A percentile compares a stretch with the other conserved stretches of the same genome.
Conservation (phyloP, 2,888 invertebrate genomes). For the Rotaria macrura region DNA sequence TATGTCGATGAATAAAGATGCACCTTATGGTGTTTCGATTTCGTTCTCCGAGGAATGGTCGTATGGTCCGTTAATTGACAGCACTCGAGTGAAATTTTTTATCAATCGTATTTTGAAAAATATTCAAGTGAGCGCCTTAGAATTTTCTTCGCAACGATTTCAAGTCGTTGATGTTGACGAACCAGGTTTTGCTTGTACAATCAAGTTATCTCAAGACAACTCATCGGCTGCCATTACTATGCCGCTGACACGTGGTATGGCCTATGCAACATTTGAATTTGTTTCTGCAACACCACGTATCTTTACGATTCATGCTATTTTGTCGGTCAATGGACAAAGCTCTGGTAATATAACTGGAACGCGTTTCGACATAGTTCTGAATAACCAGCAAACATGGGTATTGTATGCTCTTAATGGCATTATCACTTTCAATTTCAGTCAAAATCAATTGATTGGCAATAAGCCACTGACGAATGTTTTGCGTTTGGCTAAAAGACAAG, state of each 20-base stretch:
- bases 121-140: background rate
- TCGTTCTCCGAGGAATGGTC: background rate
- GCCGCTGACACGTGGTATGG: slow-evolving; percentile 4
- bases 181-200: background rate
- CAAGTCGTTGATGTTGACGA: background rate
- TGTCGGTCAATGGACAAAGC: slow-evolving; percentile 1
- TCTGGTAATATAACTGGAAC: background rate
- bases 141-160: background rate
- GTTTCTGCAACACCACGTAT: slow-evolving; percentile 7
- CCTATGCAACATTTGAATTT: slow-evolving; percentile 22
- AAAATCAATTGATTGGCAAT: background rate
- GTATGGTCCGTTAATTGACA: background rate
- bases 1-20: background rate
- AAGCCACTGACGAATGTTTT: background rate
- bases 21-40: background rate
- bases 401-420: background rate
- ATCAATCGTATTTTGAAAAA: background rate
- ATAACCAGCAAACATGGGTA: background rate
- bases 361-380: background rate
- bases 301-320: slow-evolving; percentile 21
- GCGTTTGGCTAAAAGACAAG: background rate
- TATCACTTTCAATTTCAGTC: background rate
- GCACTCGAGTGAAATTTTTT: background rate
- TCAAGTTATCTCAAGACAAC: background rate
- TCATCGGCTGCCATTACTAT: background rate